Conservation (phyloP, 1,140 invertebrate species). For the Whitmania pigra region DNA sequence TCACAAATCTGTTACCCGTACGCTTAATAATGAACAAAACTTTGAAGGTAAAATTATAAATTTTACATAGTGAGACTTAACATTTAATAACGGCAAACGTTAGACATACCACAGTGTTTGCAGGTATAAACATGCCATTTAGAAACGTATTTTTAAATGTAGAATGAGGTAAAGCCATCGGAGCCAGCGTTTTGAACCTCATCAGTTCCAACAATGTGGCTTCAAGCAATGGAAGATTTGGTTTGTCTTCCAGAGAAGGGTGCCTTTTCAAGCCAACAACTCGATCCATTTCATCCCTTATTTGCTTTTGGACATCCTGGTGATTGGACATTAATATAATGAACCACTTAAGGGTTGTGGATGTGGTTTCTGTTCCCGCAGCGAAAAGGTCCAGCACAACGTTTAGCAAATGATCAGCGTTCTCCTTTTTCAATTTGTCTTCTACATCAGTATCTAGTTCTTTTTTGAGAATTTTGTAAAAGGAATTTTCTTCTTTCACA, state of each 20-base stretch:
- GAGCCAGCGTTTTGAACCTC: background rate
- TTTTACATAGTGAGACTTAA: no score
- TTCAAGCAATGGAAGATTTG: constrained; percentile 8
- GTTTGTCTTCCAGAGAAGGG: constrained; percentile 28
- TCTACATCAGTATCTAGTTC: no score
- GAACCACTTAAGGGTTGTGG: constrained; percentile 36
- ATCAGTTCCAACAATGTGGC: background rate
- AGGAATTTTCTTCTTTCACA: no score
- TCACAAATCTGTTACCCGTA: no score
- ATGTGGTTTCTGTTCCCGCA: constrained; percentile 38
- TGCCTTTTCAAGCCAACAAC: constrained; percentile 30
- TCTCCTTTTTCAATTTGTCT: background rate
- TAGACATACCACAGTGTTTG: constrained; percentile 31
- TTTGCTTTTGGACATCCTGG: constrained; percentile 38
- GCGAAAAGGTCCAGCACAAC: constrained; percentile 28
- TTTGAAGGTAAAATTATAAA: no score
- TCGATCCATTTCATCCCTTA: constrained; percentile 35
- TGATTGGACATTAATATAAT: constrained; percentile 32
- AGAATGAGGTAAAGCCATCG: background rate
- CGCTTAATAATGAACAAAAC: no score
- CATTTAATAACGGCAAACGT: no score
- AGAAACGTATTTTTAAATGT: background rate
- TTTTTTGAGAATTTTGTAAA: no score
- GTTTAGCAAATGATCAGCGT: background rate
- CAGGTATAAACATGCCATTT: no score